These are phyloP conservation scores for Epistrophe eligans DNA, from an alignment of 2,888 invertebrate genomes.

Conservation along the genomic window DNA sequence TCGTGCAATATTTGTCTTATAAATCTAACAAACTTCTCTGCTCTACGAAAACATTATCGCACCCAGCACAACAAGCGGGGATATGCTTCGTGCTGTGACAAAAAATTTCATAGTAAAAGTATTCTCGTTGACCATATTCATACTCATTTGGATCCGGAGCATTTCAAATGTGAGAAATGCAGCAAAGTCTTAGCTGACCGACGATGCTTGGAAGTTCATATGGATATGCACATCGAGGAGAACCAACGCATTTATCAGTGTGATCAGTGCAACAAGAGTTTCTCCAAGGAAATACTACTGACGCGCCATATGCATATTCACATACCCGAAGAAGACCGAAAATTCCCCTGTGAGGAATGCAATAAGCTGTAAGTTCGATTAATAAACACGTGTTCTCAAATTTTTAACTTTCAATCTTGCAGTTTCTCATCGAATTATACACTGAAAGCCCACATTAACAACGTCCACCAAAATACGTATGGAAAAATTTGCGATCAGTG, in stretches of 20 bases:
- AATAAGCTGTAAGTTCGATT: slow-evolving; percentile 78
- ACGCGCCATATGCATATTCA: slow-evolving; percentile 81
- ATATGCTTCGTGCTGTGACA: slow-evolving; percentile 81
- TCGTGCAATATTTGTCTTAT: slow-evolving; percentile 79
- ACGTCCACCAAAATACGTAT: slow-evolving; percentile 81
- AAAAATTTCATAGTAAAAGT: slow-evolving; percentile 80
- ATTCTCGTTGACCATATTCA: slow-evolving; percentile 81
- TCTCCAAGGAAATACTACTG: slow-evolving; percentile 79
- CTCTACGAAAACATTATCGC: slow-evolving; percentile 78
- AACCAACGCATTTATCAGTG: slow-evolving; percentile 80
- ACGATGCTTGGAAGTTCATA: slow-evolving; percentile 79
- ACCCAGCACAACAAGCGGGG: slow-evolving; percentile 79
- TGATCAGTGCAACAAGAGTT: slow-evolving; percentile 81
- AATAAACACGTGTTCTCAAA: neutral
- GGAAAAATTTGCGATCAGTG: slow-evolving; percentile 82
- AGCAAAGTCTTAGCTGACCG: slow-evolving; percentile 79
- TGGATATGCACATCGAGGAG: slow-evolving; percentile 79
- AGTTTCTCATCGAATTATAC: slow-evolving; percentile 80
- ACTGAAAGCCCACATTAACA: slow-evolving; percentile 80
- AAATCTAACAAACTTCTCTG: slow-evolving; percentile 78
- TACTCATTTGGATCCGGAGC: slow-evolving; percentile 81
- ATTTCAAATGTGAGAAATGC: slow-evolving; percentile 81
- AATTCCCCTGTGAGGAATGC: slow-evolving; percentile 80
- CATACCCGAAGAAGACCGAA: slow-evolving; percentile 80
- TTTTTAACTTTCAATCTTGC: neutral